Conservation (phyloP, 2,797 vertebrate species). For the Poeciliopsis infans region DNA sequence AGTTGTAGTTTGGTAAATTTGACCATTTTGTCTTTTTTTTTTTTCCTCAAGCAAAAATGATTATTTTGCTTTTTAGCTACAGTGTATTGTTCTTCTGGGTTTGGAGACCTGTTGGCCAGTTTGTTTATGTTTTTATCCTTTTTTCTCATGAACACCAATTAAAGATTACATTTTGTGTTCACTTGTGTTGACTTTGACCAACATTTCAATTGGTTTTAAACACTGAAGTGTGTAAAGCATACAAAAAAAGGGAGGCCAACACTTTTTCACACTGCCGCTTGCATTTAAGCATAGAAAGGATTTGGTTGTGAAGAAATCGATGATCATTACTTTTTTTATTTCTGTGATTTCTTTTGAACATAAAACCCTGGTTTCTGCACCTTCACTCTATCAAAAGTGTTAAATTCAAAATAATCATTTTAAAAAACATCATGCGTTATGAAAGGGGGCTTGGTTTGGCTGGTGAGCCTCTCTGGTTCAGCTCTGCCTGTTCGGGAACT, state of each 20-base stretch:
- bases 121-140: too few species aligned
- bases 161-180: too few species aligned
- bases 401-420: neutral
- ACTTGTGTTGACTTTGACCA: too few species aligned
- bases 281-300: neutral
- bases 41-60: neutral
- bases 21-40: too few species aligned
- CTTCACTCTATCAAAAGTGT: neutral
- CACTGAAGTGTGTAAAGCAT: too few species aligned
- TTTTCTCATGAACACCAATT: too few species aligned
- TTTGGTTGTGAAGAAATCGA: neutral
- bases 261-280: neutral
- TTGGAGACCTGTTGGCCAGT: neutral
- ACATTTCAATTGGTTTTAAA: neutral
- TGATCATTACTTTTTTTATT: neutral
- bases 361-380: neutral
- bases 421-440: neutral
- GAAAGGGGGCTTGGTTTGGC: neutral
- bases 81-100: neutral
- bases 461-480: neutral
- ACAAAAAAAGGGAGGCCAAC: neutral
- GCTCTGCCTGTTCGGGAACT: neutral
- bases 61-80: neutral
- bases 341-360: neutral
- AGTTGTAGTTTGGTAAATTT: neutral